Base-by-base conservation (phyloP, 2,113 vertebrate species). In the Etia nguti region DNA sequence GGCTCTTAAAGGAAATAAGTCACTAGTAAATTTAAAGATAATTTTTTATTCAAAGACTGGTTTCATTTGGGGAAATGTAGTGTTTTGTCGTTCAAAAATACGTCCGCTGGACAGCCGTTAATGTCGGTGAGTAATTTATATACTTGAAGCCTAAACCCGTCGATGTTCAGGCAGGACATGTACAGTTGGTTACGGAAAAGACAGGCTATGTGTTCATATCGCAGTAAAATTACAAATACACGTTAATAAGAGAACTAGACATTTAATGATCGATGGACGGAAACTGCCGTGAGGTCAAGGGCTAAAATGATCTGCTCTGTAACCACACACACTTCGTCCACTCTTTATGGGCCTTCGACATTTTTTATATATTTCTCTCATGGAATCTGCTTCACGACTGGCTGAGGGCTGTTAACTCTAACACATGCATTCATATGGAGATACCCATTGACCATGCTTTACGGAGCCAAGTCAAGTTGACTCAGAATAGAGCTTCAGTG, bases 1-100 rank as follows among this genome's bases (percentile, higher is more conserved):
- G 2, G 5, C 6, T 36, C 3, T 73, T 82, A 59, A 75, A 89
- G 92, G 93, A 95, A 94, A 90, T 90, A 59, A 31, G 34, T 2
- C 22, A 6, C 5, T 11, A 10, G 6, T 48, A 6, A 36, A 38
- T 8, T 70, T 41, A 5, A 43, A 18, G 13, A 22, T 50, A 1
- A 2, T 83, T 41, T 7, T 24, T 43, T 10, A 18, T 41, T 36
- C 1, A 57, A 29, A 6, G 2, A 1, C 18, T 10, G 1, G 22
- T 36, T 65, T 86, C 18, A 36, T 15, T 1, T 31, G 12, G 38
- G 18, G 2, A 9, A 18, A 46, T 10, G 24, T 31, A 57, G 24
- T 59, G 20, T 20, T n/a, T 6, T 62, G 1, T 20, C 9, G 7
- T 31, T 50, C n/a, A 4, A 73, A 11, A 16, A 16, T 43, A 11